Evolutionary conservation across 2,113 vertebrate species (phyloP).

Genomic region (Pyrgilauda ruficollis): DNA sequence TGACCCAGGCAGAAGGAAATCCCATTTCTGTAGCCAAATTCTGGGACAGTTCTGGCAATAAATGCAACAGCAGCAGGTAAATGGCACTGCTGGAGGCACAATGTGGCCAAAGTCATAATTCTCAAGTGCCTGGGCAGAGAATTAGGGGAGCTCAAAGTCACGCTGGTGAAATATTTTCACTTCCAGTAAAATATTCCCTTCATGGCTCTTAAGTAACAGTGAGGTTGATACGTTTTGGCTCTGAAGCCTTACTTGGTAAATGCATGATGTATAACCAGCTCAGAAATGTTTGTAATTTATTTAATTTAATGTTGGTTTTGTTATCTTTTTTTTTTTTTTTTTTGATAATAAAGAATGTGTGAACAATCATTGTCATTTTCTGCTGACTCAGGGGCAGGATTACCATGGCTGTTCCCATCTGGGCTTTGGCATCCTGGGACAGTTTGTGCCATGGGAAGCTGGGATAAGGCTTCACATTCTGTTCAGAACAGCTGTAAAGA

Average conservation of each 20-base stretch:
- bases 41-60: not conserved
- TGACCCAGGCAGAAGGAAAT: not conserved
- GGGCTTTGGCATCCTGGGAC: accelerated
- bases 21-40: not conserved
- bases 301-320: slow-evolving; percentile 73
- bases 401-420: accelerated
- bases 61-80: not conserved
- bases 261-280: slow-evolving; percentile 13
- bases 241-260: not conserved
- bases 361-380: not conserved
- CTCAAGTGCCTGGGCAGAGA: not conserved
- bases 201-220: not conserved
- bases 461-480: not conserved
- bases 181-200: not conserved
- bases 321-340: slow-evolving; percentile 68
- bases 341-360: slow-evolving; percentile 70
- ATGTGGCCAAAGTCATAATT: not conserved
- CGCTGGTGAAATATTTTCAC: accelerated
- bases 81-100: not conserved
- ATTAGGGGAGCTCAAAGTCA: not conserved
- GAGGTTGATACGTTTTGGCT: not conserved
- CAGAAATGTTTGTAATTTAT: slow-evolving; percentile 74
- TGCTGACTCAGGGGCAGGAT: not conserved
- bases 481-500: not conserved
- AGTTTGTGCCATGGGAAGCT: accelerated